These are phyloP conservation scores for Agrochola lota DNA, from an alignment of 2,888 invertebrate species.

Conservation along the genomic window DNA sequence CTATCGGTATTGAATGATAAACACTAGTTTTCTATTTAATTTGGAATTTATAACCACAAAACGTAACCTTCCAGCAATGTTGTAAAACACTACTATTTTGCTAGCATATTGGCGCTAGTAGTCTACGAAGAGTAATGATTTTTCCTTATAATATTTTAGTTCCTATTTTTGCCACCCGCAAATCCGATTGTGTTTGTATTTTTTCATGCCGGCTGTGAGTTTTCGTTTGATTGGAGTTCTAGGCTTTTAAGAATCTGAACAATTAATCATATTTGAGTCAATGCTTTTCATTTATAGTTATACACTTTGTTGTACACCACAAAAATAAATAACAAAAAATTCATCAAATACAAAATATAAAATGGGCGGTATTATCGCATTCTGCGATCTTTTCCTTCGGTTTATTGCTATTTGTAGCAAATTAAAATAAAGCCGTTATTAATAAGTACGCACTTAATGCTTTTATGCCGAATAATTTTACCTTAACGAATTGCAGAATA, in stretches of 20 bases:
- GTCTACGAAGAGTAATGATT: not conserved
- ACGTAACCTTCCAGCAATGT: conserved; percentile 20
- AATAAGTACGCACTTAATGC: not conserved
- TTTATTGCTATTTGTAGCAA: not conserved
- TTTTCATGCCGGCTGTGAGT: not conserved
- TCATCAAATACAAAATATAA: not conserved
- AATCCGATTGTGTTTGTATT: not conserved
- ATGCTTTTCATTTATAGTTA: too few species aligned
- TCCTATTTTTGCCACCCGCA: conserved; percentile 39
- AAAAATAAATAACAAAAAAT: not conserved
- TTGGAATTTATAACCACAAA: conserved; percentile 2
- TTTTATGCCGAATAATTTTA: not conserved
- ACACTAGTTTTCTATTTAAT: not conserved
- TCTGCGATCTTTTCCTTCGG: not conserved
- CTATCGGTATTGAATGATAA: not conserved
- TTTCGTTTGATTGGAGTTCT: conserved; percentile 2
- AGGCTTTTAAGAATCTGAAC: conserved; percentile 24
- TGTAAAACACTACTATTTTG: not conserved
- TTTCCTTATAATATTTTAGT: conserved; percentile 15
- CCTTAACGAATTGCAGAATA: not conserved
- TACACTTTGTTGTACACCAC: not conserved
- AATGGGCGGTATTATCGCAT: not conserved
- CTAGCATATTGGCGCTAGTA: conserved; percentile 49
- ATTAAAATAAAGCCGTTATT: not conserved
- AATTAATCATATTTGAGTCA: too few species aligned